Conservation (phyloP, 2,113 vertebrate species). For the Eonycteris spelaea region DNA sequence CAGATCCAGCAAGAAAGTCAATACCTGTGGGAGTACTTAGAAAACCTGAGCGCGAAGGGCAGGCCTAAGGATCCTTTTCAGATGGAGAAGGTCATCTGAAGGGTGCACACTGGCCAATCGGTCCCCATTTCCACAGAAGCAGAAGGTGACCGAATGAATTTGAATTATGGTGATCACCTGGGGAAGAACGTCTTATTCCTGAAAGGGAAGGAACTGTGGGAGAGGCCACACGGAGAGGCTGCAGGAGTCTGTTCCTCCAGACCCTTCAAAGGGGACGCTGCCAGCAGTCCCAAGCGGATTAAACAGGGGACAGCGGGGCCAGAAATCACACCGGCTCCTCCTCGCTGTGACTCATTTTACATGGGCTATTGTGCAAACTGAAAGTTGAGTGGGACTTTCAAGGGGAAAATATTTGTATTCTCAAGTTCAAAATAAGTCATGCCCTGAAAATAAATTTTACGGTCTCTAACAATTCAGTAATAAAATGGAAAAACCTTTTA, state of each 20-base stretch:
- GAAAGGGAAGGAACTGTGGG: neutral
- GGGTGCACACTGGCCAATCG: neutral
- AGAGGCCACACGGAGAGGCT: neutral
- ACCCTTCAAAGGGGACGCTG: neutral
- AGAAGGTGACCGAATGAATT: conserved; percentile 2
- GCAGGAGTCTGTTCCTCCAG: neutral
- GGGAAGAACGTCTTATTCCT: neutral
- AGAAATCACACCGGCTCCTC: neutral
- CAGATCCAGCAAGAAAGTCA: neutral
- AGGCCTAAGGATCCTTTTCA: neutral
- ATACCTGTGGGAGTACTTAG: neutral
- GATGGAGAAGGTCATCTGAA: neutral
- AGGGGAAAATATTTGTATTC: neutral
- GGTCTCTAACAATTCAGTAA: neutral
- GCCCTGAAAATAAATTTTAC: neutral
- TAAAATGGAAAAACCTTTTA: neutral
- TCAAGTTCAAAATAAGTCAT: neutral
- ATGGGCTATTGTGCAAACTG: neutral
- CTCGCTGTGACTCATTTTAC: neutral
- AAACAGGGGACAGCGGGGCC: neutral
- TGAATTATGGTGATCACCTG: neutral
- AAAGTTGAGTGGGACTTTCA: neutral
- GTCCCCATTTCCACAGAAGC: conserved; percentile 13
- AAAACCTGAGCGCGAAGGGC: conserved; percentile 6
- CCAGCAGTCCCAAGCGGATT: neutral